Base-by-base conservation (phyloP, 1,140 invertebrate genomes). In the Drosophila ercepeae region DNA sequence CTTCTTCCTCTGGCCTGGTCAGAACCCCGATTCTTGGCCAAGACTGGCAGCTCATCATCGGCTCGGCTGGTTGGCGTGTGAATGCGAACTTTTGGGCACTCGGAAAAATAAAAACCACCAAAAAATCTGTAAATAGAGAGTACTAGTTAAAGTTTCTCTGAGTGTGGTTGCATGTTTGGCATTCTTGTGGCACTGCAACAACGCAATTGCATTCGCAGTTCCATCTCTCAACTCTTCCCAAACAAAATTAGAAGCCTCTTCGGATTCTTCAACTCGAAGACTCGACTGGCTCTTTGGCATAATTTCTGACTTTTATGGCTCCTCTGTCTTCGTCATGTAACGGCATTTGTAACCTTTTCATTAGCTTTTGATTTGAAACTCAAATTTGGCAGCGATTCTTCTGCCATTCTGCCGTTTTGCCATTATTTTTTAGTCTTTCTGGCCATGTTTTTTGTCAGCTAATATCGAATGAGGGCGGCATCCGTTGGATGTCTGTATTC, bases 301-400 rank as follows among this genome's bases (percentile, higher is more conserved):
- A 65, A 81, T 84, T 86, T 86, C 68, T 64, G 68, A 57, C 61
- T 74, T 72, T 68, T 49, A 53, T 39, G 52, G 41, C 36, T 50
- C 44, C 45, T n/a, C 0, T 49, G 29, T 39, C 36, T 16, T 13
- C 6, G 36, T 2, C 44, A 36, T 59, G 48, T 84, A 84, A 84
- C 81, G 81, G 82, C 75, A 73, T 48, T 86, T 86, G 63, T 86
- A 86, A 86, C 81, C 76, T 81, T 79, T 81, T 86, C 81, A 86
- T 86, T 84, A 81, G 81, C 63, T 81, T 76, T 86, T 76, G 67
- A 76, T 86, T 86, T 84, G 67, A 79, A 86, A 79, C 75, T 76
- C 65, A 79, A 84, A 86, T 84, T 55, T 75, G 58, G 42, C 51
- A 71, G 23, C 50, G 51, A 78, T 79, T 79, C 49, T 52, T 27